A percentile compares a stretch with the other conserved stretches of the same genome.
Evolutionary conservation across 2,113 vertebrate genomes (phyloP).

Genomic region (Gracilinanus agilis): DNA sequence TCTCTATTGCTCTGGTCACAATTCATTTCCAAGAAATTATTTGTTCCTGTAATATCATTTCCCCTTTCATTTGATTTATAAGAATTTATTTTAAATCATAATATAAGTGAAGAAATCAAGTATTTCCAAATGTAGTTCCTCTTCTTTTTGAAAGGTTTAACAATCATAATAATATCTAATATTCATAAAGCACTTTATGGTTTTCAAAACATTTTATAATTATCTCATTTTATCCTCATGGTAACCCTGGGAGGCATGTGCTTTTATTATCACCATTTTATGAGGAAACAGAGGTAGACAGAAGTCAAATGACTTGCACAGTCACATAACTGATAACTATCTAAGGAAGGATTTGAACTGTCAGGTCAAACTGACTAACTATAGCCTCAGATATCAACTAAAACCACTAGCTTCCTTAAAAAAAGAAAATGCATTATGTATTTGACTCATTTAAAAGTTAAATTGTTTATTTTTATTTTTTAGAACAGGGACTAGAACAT

Average conservation of each 20-base stretch:
- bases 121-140: neutral
- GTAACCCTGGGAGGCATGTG: neutral
- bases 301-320: neutral
- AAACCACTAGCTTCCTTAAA: neutral
- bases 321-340: neutral
- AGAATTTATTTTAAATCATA: neutral
- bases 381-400: fast-evolving
- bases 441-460: no score
- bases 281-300: neutral
- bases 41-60: neutral
- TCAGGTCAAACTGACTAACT: neutral
- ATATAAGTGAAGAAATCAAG: neutral
- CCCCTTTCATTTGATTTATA: neutral
- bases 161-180: neutral
- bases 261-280: neutral
- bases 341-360: neutral
- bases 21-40: conserved; percentile 49
- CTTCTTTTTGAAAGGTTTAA: conserved; percentile 32
- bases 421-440: neutral
- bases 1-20: neutral
- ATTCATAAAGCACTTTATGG: neutral
- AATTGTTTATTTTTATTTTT: neutral
- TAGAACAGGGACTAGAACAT: neutral
- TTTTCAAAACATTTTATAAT: neutral
- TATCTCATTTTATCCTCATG: conserved; percentile 7